Percentiles rank a stretch among this genome's conserved stretches.
These are phyloP conservation scores for Melanotaenia parkinsoni DNA, from an alignment of 2,797 vertebrate species.

Conservation along the genomic window DNA sequence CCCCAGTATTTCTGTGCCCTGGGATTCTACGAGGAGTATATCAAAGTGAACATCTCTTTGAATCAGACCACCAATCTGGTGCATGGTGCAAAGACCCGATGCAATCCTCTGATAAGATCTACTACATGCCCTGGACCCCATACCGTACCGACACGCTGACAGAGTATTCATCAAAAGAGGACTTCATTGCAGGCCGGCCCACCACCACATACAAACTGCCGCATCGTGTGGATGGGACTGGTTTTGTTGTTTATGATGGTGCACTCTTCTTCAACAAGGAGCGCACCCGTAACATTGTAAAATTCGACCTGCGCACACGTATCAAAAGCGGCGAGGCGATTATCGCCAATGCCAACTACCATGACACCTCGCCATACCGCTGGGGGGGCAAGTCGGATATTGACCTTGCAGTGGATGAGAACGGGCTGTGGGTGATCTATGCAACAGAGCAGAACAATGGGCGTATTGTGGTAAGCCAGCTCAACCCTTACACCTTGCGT, in stretches of 20 bases:
- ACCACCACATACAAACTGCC: slow-evolving; percentile 98
- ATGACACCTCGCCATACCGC: slow-evolving; percentile 86
- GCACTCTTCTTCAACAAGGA: slow-evolving; percentile 99
- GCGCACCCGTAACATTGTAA: slow-evolving; percentile 97
- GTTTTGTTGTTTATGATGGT: slow-evolving; percentile 97
- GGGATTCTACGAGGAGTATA: slow-evolving; percentile 95
- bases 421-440: slow-evolving; percentile 87
- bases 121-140: slow-evolving; percentile 99
- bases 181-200: slow-evolving; percentile 96
- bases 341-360: slow-evolving; percentile 91
- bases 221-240: slow-evolving; percentile 95
- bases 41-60: slow-evolving; percentile 98
- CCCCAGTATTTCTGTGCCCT: slow-evolving; percentile 96
- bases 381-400: slow-evolving; percentile 88
- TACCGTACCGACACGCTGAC: slow-evolving; percentile 97
- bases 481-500: slow-evolving; percentile 86
- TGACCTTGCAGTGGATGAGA: slow-evolving; percentile 85
- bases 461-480: slow-evolving; percentile 85
- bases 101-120: slow-evolving; percentile 98
- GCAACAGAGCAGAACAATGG: slow-evolving; percentile 87
- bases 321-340: slow-evolving; percentile 99
- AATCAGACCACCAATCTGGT: slow-evolving; percentile 97
- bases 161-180: slow-evolving; percentile 98
- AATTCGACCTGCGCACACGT: slow-evolving; percentile 95
- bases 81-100: slow-evolving; percentile 99